These are phyloP conservation scores for Brachyhypopomus gauderio DNA, from an alignment of 2,113 vertebrate genomes.

Conservation along the genomic window DNA sequence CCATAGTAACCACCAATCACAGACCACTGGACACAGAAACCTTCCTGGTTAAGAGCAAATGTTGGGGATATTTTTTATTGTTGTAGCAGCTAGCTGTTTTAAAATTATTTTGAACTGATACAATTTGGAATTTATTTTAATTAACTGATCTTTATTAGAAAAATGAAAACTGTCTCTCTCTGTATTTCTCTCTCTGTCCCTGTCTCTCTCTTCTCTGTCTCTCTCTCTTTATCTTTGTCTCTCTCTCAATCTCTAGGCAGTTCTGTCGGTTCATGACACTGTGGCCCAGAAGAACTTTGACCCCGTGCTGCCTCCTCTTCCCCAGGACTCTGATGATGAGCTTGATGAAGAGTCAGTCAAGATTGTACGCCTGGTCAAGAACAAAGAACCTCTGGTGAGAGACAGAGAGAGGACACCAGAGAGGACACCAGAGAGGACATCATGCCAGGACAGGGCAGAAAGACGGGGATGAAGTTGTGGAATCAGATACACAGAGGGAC, in stretches of 20 bases:
- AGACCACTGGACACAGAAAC: not conserved
- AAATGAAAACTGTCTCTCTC: not conserved
- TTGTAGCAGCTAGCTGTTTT: too few species aligned
- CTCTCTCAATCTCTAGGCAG: conserved; percentile 75
- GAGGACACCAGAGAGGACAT: not conserved
- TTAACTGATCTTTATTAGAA: not conserved
- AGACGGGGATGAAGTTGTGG: not conserved
- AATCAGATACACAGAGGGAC: too few species aligned
- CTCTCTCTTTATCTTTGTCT: not conserved
- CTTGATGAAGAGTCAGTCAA: conserved; percentile 96
- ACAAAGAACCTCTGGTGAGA: conserved; percentile 93
- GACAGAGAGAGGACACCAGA: not conserved
- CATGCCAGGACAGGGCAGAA: not conserved
- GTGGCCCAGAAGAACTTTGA: conserved; percentile 97
- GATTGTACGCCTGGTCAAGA: conserved; percentile 95
- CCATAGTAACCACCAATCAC: not conserved
- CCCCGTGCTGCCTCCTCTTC: conserved; percentile 90
- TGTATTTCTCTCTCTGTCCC: too few species aligned
- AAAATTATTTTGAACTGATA: too few species aligned
- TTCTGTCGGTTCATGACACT: conserved; percentile 91
- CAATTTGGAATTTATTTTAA: too few species aligned
- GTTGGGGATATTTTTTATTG: too few species aligned
- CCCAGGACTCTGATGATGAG: conserved; percentile 88
- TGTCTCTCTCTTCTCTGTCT: not conserved
- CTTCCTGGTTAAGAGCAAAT: not conserved